phyloP scores from a whole-genome alignment of 2,113 vertebrate genomes.

The Myodes glareolus region DNA sequence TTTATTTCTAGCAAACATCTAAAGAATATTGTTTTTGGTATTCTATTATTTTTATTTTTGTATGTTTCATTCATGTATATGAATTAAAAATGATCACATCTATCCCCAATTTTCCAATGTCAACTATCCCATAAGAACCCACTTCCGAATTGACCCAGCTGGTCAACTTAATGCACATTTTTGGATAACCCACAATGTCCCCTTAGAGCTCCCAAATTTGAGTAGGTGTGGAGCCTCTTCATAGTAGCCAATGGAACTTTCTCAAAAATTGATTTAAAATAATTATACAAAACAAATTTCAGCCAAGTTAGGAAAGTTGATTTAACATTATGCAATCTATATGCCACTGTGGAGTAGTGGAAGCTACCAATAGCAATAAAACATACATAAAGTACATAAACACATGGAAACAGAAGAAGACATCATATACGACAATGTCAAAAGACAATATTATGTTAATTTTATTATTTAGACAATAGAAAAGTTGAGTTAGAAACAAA shows the following conservation, averaged over 20 bases:
- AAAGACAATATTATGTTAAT: not conserved
- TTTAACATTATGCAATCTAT: not conserved
- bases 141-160: accelerated
- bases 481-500: not conserved
- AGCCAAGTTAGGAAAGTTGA: not conserved
- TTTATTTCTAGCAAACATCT: not conserved
- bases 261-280: not conserved
- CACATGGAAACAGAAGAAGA: not conserved
- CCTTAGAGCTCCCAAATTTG: not conserved
- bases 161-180: not conserved
- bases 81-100: not conserved
- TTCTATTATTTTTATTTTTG: not conserved
- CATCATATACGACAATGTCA: not conserved
- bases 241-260: not conserved
- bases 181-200: not conserved
- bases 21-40: not conserved
- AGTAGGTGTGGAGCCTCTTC: not conserved
- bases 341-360: not conserved
- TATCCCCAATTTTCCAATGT: not conserved
- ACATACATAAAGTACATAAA: not conserved
- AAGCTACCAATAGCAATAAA: not conserved
- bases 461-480: not conserved
- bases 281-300: not conserved
- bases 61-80: not conserved
- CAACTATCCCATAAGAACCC: not conserved